A percentile compares a stretch with the other conserved stretches of the same genome.
These are phyloP conservation scores for Acrobasis consociella DNA, from an alignment of 2,888 invertebrate species.

Conservation along the genomic window DNA sequence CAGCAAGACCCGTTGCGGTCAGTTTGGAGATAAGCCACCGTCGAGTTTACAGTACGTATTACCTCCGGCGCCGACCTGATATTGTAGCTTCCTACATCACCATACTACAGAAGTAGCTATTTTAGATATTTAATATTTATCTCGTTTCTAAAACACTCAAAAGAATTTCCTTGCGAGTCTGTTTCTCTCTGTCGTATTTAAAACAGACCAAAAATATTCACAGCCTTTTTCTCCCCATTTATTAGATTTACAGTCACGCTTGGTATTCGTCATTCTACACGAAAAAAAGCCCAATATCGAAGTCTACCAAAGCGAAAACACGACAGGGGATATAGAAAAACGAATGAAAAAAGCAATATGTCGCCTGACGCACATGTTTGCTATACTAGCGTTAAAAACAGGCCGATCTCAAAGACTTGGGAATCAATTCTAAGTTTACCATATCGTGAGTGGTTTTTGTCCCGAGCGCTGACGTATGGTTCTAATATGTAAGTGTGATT, in stretches of 20 bases:
- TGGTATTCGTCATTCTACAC: slow-evolving; percentile 52
- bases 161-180: background rate
- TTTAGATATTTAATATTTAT: background rate
- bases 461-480: slow-evolving; percentile 55
- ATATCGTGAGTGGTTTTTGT: slow-evolving; percentile 64
- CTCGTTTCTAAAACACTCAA: background rate
- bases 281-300: slow-evolving; percentile 61
- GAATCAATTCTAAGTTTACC: slow-evolving; percentile 71
- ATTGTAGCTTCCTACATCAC: background rate
- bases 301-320: slow-evolving; percentile 61
- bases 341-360: slow-evolving; percentile 74
- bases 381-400: slow-evolving; percentile 63
- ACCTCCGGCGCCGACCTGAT: background rate
- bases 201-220: slow-evolving; percentile 27
- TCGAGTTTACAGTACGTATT: background rate
- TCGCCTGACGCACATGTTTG: slow-evolving; percentile 64
- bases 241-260: slow-evolving; percentile 49
- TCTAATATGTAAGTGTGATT: slow-evolving; percentile 63
- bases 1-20: background rate
- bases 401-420: slow-evolving; percentile 56
- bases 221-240: slow-evolving; percentile 37
- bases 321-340: slow-evolving; percentile 57
- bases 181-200: background rate
- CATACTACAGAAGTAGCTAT: background rate
- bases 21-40: slow-evolving; percentile 8